Conservation (phyloP, 1,140 invertebrate genomes). For the Chironomus striatipennis region DNA sequence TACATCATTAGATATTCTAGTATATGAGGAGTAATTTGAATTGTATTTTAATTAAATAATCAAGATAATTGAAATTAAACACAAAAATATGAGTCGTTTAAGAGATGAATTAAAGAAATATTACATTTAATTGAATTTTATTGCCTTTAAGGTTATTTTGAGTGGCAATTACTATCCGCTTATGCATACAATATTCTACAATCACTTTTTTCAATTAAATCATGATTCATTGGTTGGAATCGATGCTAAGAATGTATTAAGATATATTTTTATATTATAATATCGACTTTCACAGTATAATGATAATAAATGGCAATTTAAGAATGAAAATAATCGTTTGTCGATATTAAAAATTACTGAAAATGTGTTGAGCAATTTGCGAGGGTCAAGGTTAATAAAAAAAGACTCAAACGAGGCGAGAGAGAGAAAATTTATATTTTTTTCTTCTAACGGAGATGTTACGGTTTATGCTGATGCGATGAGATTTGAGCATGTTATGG, state of each 20-base stretch:
- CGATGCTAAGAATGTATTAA: not conserved
- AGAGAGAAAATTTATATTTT: not conserved
- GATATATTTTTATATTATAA: not conserved
- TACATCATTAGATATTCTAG: too few relatives aligned
- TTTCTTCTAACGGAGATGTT: not conserved
- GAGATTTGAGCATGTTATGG: not conserved
- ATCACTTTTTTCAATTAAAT: not conserved
- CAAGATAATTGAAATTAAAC: too few relatives aligned
- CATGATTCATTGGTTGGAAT: not conserved
- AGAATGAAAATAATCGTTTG: not conserved
- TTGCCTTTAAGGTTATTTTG: slow-evolving; percentile 5
- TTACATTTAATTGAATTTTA: not conserved
- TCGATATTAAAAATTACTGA: not conserved
- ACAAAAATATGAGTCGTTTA: too few relatives aligned
- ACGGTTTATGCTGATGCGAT: not conserved
- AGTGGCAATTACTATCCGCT: not conserved
- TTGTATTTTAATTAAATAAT: too few relatives aligned
- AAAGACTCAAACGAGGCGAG: not conserved
- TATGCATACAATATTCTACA: not conserved
- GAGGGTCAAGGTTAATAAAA: not conserved
- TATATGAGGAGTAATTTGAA: too few relatives aligned
- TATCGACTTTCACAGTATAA: too few relatives aligned
- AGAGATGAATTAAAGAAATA: not conserved
- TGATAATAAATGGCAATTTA: not conserved
- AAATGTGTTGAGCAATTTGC: not conserved